Evolutionary conservation across 2,113 vertebrate species (phyloP).

Genomic region (Thamnaconus septentrionalis): DNA sequence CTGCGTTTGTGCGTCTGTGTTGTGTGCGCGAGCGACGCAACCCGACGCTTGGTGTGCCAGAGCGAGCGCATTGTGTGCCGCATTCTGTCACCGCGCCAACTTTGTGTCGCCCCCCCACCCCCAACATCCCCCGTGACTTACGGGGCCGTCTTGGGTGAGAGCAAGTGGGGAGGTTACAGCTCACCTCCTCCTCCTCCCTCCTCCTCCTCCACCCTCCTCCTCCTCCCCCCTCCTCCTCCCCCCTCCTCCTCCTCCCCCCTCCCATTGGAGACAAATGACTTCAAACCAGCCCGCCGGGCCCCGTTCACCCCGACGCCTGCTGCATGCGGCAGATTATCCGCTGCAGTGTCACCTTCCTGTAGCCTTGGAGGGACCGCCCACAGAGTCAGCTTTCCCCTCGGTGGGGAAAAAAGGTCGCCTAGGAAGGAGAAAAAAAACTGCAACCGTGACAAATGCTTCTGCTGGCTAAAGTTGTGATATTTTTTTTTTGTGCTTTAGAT

Average conservation of each 20-base stretch:
- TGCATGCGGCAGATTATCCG: slow-evolving; percentile 48
- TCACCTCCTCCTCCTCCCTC: no score
- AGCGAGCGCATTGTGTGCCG: slow-evolving; percentile 58
- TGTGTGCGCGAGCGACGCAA: slow-evolving; percentile 8
- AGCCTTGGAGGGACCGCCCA: slow-evolving; percentile 10
- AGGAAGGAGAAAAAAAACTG: background rate
- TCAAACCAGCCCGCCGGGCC: slow-evolving; percentile 9
- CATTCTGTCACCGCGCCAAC: slow-evolving; percentile 44
- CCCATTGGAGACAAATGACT: slow-evolving; percentile 30
- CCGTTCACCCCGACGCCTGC: slow-evolving; percentile 12
- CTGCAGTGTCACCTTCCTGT: slow-evolving; percentile 23
- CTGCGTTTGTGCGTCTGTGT: slow-evolving; percentile 13
- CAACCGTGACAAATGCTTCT: background rate
- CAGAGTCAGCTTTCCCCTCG: background rate
- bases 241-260: slow-evolving; percentile 12
- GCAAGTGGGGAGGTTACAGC: slow-evolving; percentile 12
- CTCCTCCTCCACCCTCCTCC: no score
- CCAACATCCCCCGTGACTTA: slow-evolving; percentile 38
- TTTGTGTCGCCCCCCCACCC: slow-evolving; percentile 38
- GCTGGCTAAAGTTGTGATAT: background rate
- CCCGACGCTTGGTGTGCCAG: slow-evolving; percentile 7
- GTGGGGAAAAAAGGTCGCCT: no score
- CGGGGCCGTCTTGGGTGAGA: slow-evolving; percentile 40
- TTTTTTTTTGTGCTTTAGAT: background rate
- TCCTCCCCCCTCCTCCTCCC: no score